Conservation (phyloP, 2,888 invertebrate genomes). For the Branchipolynoe longqiensis region DNA sequence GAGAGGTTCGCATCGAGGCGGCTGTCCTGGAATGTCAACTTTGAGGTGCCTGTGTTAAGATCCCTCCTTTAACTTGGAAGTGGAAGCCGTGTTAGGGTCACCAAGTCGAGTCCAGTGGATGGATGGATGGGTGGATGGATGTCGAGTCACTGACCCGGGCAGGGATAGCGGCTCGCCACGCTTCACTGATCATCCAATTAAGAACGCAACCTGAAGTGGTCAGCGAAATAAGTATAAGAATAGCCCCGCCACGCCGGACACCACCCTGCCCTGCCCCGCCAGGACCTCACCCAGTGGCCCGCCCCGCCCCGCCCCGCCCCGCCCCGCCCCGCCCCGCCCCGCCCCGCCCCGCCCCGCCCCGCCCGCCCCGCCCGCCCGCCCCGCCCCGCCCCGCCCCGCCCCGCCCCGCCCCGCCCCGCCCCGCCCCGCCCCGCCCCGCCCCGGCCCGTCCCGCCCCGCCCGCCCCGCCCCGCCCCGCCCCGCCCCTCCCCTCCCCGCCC, state of each 20-base stretch:
- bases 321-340: no score
- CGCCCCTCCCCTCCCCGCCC: no score
- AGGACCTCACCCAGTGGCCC: background rate
- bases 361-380: background rate
- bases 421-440: no score
- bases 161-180: background rate
- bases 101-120: background rate
- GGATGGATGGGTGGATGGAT: background rate
- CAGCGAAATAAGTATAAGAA: constrained; percentile 51
- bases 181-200: constrained; percentile 35
- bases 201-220: constrained; percentile 46
- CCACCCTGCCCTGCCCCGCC: no score
- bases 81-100: no score
- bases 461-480: no score
- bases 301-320: background rate
- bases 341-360: background rate
- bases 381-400: background rate
- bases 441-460: no score
- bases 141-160: background rate
- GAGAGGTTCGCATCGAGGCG: no score
- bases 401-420: no score
- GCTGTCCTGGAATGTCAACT: no score
- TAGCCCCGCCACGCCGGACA: background rate
- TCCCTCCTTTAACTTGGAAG: no score
- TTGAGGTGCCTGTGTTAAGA: no score